Conservation (phyloP, 1,140 invertebrate species). For the Steinernema feltiae region DNA sequence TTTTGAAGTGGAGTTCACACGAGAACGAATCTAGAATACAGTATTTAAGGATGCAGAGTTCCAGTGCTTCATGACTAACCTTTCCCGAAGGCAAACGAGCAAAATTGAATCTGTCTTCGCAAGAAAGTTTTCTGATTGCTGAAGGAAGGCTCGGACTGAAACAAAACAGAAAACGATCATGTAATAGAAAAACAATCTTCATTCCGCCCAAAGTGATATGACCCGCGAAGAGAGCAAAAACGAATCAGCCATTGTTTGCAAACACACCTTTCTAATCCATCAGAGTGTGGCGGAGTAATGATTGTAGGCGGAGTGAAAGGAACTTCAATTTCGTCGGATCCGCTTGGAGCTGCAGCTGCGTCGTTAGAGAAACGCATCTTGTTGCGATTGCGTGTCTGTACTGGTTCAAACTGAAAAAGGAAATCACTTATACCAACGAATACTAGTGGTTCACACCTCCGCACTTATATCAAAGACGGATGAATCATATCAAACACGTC, state of each 20-base stretch:
- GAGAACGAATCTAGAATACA: background rate
- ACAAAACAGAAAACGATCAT: slow-evolving; percentile 60
- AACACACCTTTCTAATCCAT: background rate
- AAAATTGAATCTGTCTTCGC: background rate
- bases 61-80: background rate
- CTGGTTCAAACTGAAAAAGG: background rate
- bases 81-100: background rate
- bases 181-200: slow-evolving; percentile 19
- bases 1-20: background rate
- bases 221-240: background rate
- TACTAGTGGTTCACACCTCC: background rate
- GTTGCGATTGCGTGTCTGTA: background rate
- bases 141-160: background rate
- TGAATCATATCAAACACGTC: background rate
- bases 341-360: background rate
- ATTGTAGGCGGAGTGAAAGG: background rate
- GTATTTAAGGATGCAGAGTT: background rate
- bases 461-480: background rate
- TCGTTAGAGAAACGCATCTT: background rate
- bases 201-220: background rate
- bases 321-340: background rate
- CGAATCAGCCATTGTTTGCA: background rate
- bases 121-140: background rate
- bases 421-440: background rate
- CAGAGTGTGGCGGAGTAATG: background rate